phyloP scores from a whole-genome alignment of 1,140 invertebrate genomes.

The Caenorhabditis brenneri region DNA sequence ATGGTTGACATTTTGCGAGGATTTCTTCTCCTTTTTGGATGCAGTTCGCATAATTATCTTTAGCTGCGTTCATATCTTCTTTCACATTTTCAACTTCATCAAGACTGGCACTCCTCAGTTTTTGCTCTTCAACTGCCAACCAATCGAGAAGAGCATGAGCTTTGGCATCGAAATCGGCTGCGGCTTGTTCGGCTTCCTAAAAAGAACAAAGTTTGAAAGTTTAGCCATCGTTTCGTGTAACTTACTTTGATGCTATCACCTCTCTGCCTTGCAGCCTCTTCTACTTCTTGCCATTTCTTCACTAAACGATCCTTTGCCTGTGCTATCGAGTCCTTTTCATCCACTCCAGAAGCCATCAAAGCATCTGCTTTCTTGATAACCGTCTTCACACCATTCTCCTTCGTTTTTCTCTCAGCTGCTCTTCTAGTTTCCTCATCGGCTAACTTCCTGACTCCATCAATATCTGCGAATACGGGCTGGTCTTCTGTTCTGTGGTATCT shows the following conservation, averaged over 20 bases:
- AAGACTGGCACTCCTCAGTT: constrained; percentile 60
- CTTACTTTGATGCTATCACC: constrained; percentile 37
- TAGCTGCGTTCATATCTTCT: constrained; percentile 70
- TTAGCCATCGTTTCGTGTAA: no score
- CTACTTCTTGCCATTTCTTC: constrained; percentile 62
- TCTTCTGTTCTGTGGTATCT: constrained; percentile 78
- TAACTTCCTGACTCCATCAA: constrained; percentile 83
- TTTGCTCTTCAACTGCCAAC: constrained; percentile 72
- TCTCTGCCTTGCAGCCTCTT: constrained; percentile 38
- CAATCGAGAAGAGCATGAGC: constrained; percentile 72
- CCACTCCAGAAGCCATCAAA: constrained; percentile 32
- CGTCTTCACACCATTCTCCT: constrained; percentile 72
- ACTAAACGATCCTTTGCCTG: constrained; percentile 58
- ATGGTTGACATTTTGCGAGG: constrained; percentile 37
- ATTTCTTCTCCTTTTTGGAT: background rate
- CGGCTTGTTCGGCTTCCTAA: constrained; percentile 59
- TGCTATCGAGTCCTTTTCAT: constrained; percentile 53
- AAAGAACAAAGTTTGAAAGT: no score
- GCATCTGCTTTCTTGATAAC: constrained; percentile 61
- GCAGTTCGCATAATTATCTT: background rate
- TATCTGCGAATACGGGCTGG: constrained; percentile 88
- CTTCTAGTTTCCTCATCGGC: constrained; percentile 76
- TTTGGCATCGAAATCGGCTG: constrained; percentile 72
- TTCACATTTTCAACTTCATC: constrained; percentile 66
- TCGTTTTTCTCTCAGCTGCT: constrained; percentile 72